Base-by-base conservation (phyloP, 1,140 invertebrate species). In the Nymphalis io region DNA sequence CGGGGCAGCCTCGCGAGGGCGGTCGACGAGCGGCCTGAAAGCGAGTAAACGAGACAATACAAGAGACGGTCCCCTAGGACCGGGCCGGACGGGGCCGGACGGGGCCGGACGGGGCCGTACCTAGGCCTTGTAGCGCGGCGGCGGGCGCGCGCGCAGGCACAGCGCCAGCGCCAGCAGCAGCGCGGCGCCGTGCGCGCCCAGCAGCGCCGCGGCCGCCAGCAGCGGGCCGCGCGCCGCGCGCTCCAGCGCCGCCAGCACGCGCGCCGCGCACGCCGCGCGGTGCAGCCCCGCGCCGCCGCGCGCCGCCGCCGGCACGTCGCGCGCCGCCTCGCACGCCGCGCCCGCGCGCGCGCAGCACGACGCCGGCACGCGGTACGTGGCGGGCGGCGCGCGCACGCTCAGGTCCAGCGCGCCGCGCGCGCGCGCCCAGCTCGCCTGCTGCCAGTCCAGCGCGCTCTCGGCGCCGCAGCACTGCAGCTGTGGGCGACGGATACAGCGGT, bases 381-480 rank as follows among this genome's bases (percentile, higher is more conserved):
- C 48, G 33, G 75, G 23, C 10, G 81, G 75, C 51, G 87, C 87
- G 44, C 69, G 65, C 71, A 89, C 83, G 8, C 78, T 78, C n/a
- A 89, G 77, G 72, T 87, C 84, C 3, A 88, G 74, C n/a, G 75
- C 69, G 15, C 38, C 63, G 15, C 58, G 21, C 62, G 61, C 65
- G 38, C 71, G 74, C 60, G 81, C 78, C 83, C 84, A 88, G 18
- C 63, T 71, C 13, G 86, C 81, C 42, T 66, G 48, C 80, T 83
- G 82, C 86, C 86, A 89, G 76, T 88, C 87, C 66, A 84, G 80
- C 16, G 72, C 68, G 66, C 81, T 72, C 39, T 73, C 76, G 44
- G 81, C 79, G 46, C 87, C 87, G 72, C 85, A 86, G 51, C 85
- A 87, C 69, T 79, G 67, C 76, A 87, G 67, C 78, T 86, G 61